A percentile compares a stretch with the other conserved stretches of the same genome.
These are phyloP conservation scores for Strix aluco DNA, from an alignment of 2,113 vertebrate species.

Conservation along the genomic window DNA sequence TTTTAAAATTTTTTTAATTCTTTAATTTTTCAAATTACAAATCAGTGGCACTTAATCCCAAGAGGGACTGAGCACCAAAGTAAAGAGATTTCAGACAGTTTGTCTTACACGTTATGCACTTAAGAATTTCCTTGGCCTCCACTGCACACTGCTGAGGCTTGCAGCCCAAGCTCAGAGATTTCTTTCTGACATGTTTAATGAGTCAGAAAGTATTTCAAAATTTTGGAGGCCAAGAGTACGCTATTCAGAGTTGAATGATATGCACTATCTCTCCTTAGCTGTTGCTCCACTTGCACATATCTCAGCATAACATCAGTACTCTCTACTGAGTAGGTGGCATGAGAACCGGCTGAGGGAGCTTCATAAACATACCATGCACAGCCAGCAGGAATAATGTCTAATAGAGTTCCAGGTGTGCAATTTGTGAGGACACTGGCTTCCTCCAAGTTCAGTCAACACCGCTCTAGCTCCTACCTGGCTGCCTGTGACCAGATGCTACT, in stretches of 20 bases:
- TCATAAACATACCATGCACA: neutral
- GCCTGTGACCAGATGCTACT: neutral
- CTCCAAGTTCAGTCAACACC: neutral
- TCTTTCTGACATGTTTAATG: neutral
- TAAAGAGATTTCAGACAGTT: neutral
- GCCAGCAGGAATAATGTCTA: neutral
- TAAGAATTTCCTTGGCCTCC: neutral
- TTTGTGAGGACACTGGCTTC: neutral
- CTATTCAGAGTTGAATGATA: neutral
- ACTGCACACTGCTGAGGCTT: neutral
- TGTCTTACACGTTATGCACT: neutral
- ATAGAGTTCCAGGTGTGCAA: accelerated
- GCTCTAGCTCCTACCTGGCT: neutral
- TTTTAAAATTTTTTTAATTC: too few relatives aligned
- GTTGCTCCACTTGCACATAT: neutral
- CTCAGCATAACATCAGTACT: neutral
- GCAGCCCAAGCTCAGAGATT: neutral
- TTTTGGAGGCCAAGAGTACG: neutral
- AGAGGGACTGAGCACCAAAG: neutral
- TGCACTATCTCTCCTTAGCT: neutral
- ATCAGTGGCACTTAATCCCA: neutral
- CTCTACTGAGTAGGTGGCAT: neutral
- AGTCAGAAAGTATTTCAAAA: neutral
- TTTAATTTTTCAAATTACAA: neutral
- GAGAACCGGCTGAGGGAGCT: neutral